phyloP scores from a whole-genome alignment of 64 coral and sea anemone species.

The Montipora foliosa region DNA sequence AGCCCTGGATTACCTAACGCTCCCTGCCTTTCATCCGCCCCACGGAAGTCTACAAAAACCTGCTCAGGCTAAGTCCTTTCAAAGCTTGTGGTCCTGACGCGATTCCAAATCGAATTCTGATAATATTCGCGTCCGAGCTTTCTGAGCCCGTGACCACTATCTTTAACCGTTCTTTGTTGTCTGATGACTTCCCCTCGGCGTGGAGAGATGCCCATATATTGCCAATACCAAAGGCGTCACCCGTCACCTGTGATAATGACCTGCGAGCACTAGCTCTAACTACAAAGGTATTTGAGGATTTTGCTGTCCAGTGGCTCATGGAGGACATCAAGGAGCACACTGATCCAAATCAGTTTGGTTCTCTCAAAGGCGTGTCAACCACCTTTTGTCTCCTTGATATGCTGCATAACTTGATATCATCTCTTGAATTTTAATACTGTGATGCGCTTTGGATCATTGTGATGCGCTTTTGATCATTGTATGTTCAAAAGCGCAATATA shows the following conservation, averaged over 20 bases:
- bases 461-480: too few species aligned
- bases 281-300: slow-evolving; percentile 55
- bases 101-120: slow-evolving; percentile 23
- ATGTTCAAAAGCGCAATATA: too few species aligned
- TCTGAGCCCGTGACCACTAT: slow-evolving; percentile 27
- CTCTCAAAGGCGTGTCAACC: slow-evolving; percentile 36
- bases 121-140: slow-evolving; percentile 1
- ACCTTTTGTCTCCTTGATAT: neutral
- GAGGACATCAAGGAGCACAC: slow-evolving; percentile 17
- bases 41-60: neutral
- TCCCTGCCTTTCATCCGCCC: too few species aligned
- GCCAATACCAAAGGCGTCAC: too few species aligned
- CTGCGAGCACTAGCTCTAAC: neutral
- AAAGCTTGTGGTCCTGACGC: neutral
- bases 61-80: neutral
- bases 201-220: too few species aligned
- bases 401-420: slow-evolving; percentile 40
- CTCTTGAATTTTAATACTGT: too few species aligned
- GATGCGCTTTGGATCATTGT: too few species aligned
- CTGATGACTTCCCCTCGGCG: neutral
- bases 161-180: slow-evolving; percentile 22
- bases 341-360: slow-evolving; percentile 10
- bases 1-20: too few species aligned
- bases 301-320: slow-evolving; percentile 42
- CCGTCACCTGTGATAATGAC: slow-evolving; percentile 6